Base-by-base conservation (phyloP, 2,113 vertebrate genomes). In the Prunella fulvescens region DNA sequence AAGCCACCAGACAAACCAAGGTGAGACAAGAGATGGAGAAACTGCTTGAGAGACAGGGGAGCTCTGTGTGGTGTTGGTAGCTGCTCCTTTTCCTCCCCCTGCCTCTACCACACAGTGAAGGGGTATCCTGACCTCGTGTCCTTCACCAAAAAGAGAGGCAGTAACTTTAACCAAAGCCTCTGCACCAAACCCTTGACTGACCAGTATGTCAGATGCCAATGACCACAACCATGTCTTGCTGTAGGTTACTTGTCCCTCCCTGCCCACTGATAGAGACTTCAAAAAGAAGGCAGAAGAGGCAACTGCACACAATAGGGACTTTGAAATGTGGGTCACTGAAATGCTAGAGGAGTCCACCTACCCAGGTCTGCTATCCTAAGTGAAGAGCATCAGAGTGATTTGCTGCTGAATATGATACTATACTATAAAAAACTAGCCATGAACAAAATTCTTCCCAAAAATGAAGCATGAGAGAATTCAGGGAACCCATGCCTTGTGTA, bases 191-290 rank as follows among this genome's bases (percentile, higher is more conserved):
- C 19, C 37, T 26, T 65, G 12, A 23, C 35, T 39, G 37, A 23
- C 25, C n/a, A 56, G 39, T 4, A 3, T 2, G 12, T 10, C 7
- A 58, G 9, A 7, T 25, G 8, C 12, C 60, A 70, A 10, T 11
- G 29, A 74, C 19, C 39, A 48, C 5, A 72, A 51, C 16, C 19
- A 39, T 2, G 0, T 23, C 56, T 56, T 57, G 8, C 18, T 39
- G 19, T n/a, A 57, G 24, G 8, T 18, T 65, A 50, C 26, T 64
- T 0, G 0, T 19, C 19, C 35, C 1, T 2, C 25, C 31, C 40
- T 42, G 25, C 7, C 6, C 12, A 8, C 29, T 20, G 14, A 11
- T 5, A 70, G 20, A 67, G 12, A 48, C 31, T 44, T 87, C 29
- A 53, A 62, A 82, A 72, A 37, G 40, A 62, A 65, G 14, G 45